phyloP scores from a whole-genome alignment of 2,113 vertebrate species.

The Gopherus flavomarginatus region DNA sequence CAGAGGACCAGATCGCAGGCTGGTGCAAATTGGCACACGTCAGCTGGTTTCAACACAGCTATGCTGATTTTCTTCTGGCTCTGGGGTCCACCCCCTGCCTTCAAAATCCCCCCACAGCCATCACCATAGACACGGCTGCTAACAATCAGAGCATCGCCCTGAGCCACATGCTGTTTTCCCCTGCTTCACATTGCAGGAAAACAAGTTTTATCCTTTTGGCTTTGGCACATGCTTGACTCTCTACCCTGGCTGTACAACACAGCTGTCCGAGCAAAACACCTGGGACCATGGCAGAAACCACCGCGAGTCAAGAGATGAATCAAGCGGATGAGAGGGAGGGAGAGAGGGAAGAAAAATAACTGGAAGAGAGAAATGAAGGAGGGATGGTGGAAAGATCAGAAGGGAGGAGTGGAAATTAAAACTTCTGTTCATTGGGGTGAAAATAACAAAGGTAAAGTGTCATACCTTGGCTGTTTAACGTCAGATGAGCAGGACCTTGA shows the following conservation, averaged over 20 bases:
- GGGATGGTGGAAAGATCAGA: neutral
- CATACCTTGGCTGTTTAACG: conserved; percentile 79
- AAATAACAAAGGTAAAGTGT: conserved; percentile 68
- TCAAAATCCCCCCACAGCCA: neutral
- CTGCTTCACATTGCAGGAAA: neutral
- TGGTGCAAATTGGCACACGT: no score
- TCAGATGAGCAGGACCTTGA: conserved; percentile 79
- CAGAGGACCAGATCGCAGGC: neutral
- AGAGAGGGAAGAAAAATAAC: neutral
- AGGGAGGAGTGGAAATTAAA: neutral
- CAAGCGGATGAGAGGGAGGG: neutral
- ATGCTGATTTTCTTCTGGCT: neutral
- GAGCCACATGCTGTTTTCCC: neutral
- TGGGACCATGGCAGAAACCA: conserved; percentile 73
- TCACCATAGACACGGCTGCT: neutral
- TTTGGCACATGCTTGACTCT: neutral
- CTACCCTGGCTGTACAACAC: neutral
- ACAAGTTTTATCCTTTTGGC: neutral
- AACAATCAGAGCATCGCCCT: neutral
- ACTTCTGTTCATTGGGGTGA: conserved; percentile 6
- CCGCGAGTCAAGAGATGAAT: conserved; percentile 31
- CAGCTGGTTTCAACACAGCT: no score
- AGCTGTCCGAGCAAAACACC: conserved; percentile 64
- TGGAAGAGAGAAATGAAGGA: neutral
- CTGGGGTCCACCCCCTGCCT: neutral